Percentiles rank a stretch among this genome's conserved stretches.
phyloP scores from a whole-genome alignment of 2,888 invertebrate genomes.

The Lithosia quadra region DNA sequence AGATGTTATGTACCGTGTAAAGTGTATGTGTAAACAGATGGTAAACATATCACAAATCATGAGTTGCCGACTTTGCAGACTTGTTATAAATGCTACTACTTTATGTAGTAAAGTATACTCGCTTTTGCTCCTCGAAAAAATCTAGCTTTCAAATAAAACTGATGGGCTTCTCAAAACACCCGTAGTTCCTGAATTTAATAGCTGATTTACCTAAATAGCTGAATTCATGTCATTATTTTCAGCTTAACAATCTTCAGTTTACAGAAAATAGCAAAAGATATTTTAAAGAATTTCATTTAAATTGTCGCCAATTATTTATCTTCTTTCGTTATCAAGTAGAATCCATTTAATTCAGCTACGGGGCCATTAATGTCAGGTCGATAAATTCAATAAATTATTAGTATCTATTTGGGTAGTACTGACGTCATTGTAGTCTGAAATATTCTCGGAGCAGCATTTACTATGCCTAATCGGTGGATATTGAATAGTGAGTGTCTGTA shows the following conservation, averaged over 20 bases:
- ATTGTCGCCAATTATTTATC: slow-evolving; percentile 20
- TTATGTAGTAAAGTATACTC: no score
- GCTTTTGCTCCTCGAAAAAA: no score
- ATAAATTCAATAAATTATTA: slow-evolving; percentile 52
- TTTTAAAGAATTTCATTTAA: slow-evolving; percentile 14
- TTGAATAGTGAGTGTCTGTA: slow-evolving; percentile 31
- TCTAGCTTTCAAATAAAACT: background rate
- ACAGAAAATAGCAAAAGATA: background rate
- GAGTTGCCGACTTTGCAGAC: no score
- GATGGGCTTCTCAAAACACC: background rate
- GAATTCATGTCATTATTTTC: background rate
- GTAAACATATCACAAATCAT: no score
- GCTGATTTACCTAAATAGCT: background rate
- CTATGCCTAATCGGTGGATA: slow-evolving; percentile 33
- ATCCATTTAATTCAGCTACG: slow-evolving; percentile 45
- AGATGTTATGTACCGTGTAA: no score
- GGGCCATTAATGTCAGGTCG: slow-evolving; percentile 58
- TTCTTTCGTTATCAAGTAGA: slow-evolving; percentile 37
- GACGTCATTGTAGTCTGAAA: slow-evolving; percentile 45
- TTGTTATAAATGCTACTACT: no score
- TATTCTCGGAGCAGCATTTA: slow-evolving; percentile 34
- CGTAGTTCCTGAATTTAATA: background rate
- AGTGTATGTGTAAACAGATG: no score
- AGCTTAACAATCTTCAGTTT: background rate
- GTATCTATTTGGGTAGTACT: slow-evolving; percentile 40